Base-by-base conservation (phyloP, 2,888 invertebrate genomes). In the Tenthredo notha region DNA sequence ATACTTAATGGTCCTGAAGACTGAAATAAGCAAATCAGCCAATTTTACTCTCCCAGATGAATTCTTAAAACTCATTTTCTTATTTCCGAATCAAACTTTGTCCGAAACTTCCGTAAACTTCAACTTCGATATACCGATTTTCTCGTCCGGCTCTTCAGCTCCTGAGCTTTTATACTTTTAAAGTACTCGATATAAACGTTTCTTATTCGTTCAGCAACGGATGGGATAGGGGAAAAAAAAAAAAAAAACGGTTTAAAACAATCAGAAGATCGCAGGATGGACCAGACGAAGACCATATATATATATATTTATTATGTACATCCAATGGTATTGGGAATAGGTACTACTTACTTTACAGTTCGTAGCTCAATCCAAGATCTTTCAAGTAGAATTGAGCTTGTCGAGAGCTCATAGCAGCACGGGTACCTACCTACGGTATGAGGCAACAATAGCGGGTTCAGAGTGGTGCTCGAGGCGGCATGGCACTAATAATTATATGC, bases 401-500 rank as follows among this genome's bases (percentile, higher is more conserved):
- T 43, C 61, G 58, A 80, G 29, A 80, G 61, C 29, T 77, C 37
- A 50, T 80, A 37, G 18, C 37, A 61, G 47, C 50, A 6, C 29
- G 18, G 18, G 50, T 54, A 54, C 54, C 33, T 54, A 54, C 54
- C 33, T 43, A 33, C 67, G 47, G 84, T 80, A 84, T 78, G 84
- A 78, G 33, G 84, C 78, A 84, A 84, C 84, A 84, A 84, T 84
- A 84, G 84, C 84, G 47, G 84, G 43, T 84, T 61, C 86, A 87
- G 86, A 92, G 92, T 91, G 90, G 90, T 90, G 87, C 91, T 92
- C 89, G 90, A 92, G 89, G 88, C 89, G 88, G 90, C 90, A 90
- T 92, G 88, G 90, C 90, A 90, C 92, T 92, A 91, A 92, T 92
- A 92, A 92, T 92, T 91, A 92, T 92, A 91, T 90, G 91, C 90